phyloP scores from a whole-genome alignment of 2,888 invertebrate species.

The Stenodema calcarata region DNA sequence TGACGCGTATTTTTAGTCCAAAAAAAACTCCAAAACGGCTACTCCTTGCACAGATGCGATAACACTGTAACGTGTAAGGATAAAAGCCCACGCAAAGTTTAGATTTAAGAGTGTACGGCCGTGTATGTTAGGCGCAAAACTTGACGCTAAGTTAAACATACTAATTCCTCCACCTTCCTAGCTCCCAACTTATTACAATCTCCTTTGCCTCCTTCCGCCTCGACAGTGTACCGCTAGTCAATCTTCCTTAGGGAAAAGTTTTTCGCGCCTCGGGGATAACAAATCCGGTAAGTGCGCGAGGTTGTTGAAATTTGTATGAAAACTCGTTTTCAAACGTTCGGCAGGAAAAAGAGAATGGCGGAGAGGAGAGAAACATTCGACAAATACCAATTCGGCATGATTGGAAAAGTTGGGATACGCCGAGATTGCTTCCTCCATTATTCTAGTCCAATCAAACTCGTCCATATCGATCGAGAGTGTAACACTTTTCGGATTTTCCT shows the following conservation, averaged over 20 bases:
- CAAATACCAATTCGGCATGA: conserved; percentile 13
- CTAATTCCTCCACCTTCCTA: background rate
- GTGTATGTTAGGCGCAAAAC: background rate
- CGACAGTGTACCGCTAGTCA: background rate
- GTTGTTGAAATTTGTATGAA: background rate
- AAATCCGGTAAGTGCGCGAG: background rate
- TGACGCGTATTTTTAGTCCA: background rate
- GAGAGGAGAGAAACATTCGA: background rate
- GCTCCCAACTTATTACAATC: background rate
- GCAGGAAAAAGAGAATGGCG: background rate
- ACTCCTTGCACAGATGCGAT: background rate
- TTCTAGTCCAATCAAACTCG: conserved; percentile 19
- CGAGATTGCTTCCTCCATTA: conserved; percentile 14
- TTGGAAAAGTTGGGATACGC: conserved; percentile 18
- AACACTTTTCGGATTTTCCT: background rate
- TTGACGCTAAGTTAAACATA: conserved; percentile 9
- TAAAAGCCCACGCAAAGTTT: background rate
- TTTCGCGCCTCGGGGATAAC: background rate
- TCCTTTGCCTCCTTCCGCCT: background rate
- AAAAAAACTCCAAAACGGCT: background rate
- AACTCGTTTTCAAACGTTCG: background rate
- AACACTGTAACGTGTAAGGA: background rate
- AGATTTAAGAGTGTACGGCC: background rate
- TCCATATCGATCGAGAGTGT: background rate
- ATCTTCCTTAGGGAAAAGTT: background rate